Base-by-base conservation (phyloP, 2,888 invertebrate genomes). In the Cynaeus angustus region DNA sequence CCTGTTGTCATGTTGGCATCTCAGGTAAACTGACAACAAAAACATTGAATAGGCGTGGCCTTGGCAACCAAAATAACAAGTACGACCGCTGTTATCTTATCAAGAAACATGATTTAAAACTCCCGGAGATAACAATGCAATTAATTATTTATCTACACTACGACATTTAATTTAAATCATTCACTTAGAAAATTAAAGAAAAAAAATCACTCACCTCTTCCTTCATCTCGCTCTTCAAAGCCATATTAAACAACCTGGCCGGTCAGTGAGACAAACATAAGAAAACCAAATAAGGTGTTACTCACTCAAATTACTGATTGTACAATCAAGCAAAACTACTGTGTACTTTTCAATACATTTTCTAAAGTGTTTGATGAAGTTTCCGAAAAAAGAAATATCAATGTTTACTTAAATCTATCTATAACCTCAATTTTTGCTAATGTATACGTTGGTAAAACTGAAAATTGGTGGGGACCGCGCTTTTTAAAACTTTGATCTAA, bases 21-120 rank as follows among this genome's bases (percentile, higher is more conserved):
- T 52, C 14, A 48, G 14, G 48, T 38, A 30, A 59, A 70, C 37
- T 61, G 41, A 38, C 53, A 55, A 70, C 55, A 70, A 70, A 66
- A 70, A 70, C 66, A 75, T 74, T 74, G 78, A 77, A 82, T 81
- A 83, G 83, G 83, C 83, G 83, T 83, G 83, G 82, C 82, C 78
- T 80, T 80, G 76, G 74, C 77, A 74, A 78, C 76, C 68, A 74
- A 73, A 73, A 73, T 69, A 68, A 71, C 72, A 64, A 52, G 68
- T 65, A 59, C 58, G 2, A 67, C 30, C 12, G 53, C 45, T 64
- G 43, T 70, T 74, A 75, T 74, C 77, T 75, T 75, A 76, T 75
- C 74, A 66, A 61, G 55, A 55, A 38, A 64, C n/a, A 8, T 56
- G 50, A 48, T 67, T 50, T 66, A 28, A 64, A 66, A 59, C 72